These are phyloP conservation scores for Caradrina clavipalpis DNA, from an alignment of 2,888 invertebrate genomes.

Conservation along the genomic window DNA sequence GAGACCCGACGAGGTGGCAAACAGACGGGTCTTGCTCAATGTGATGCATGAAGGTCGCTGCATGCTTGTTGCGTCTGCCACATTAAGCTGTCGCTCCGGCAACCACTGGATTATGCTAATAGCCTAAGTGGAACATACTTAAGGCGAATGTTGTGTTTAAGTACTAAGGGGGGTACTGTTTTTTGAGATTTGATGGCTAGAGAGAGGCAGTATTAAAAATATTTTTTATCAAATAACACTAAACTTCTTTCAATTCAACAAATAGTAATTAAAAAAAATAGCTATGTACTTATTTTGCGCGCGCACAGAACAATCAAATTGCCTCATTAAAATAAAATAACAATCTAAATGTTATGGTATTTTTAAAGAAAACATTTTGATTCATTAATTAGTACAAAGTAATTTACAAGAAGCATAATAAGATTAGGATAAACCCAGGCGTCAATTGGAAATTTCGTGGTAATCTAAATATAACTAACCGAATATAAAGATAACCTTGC, in stretches of 20 bases:
- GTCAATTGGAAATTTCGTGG: neutral
- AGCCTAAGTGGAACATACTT: constrained; percentile 26
- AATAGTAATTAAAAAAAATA: too few species aligned
- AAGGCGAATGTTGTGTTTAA: constrained; percentile 38
- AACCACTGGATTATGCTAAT: constrained; percentile 9
- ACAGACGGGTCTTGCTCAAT: constrained; percentile 48
- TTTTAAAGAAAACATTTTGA: too few species aligned
- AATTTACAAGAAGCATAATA: too few species aligned
- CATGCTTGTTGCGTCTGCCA: constrained; percentile 42
- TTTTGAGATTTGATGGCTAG: too few species aligned
- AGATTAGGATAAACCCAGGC: neutral
- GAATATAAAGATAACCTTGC: constrained; percentile 24
- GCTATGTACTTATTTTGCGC: too few species aligned
- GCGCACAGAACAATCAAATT: too few species aligned
- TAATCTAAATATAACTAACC: constrained; percentile 14
- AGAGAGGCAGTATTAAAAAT: too few species aligned
- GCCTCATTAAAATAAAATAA: too few species aligned
- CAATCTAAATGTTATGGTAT: too few species aligned
- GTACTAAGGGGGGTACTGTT: neutral
- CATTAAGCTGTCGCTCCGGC: constrained; percentile 33
- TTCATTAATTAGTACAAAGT: too few species aligned
- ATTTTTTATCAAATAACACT: too few species aligned
- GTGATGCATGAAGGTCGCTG: constrained; percentile 43
- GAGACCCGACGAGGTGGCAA: constrained; percentile 23
- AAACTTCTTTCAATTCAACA: too few species aligned